Conservation (phyloP, 2,113 vertebrate genomes). For the Gambusia affinis region DNA sequence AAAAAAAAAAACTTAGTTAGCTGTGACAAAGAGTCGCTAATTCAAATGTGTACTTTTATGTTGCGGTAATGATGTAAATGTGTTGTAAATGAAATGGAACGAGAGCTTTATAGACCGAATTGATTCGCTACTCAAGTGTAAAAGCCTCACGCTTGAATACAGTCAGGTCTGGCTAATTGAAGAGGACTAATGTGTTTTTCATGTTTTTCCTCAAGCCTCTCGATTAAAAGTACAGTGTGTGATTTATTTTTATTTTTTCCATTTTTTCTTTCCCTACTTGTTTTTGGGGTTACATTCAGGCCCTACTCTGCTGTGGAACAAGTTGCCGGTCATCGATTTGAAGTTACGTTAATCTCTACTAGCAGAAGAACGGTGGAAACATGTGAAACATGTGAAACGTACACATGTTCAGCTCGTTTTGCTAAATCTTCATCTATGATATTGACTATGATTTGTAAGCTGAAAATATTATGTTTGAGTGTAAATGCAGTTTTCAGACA, state of each 20-base stretch:
- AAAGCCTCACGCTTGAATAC: constrained; percentile 30
- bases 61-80: constrained; percentile 35
- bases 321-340: constrained; percentile 15
- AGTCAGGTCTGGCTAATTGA: constrained; percentile 43
- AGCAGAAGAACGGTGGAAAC: neutral
- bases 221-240: neutral
- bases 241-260: neutral
- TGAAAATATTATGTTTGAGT: too few species aligned
- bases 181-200: constrained; percentile 50
- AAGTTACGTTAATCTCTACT: neutral
- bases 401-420: too few species aligned
- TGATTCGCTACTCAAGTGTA: constrained; percentile 28
- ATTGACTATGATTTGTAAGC: too few species aligned
- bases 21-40: constrained; percentile 37
- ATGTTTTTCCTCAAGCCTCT: constrained; percentile 19
- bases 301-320: constrained; percentile 8
- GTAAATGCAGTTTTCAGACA: too few species aligned
- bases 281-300: neutral
- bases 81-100: constrained; percentile 32
- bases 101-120: constrained; percentile 34
- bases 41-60: constrained; percentile 42
- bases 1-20: constrained; percentile 10
- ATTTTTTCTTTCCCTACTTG: too few species aligned
- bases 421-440: too few species aligned
- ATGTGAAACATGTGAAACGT: neutral